A percentile compares a stretch with the other conserved stretches of the same genome.
Conservation (phyloP, 1,140 invertebrate genomes). For the Drosophila equinoxialis region DNA sequence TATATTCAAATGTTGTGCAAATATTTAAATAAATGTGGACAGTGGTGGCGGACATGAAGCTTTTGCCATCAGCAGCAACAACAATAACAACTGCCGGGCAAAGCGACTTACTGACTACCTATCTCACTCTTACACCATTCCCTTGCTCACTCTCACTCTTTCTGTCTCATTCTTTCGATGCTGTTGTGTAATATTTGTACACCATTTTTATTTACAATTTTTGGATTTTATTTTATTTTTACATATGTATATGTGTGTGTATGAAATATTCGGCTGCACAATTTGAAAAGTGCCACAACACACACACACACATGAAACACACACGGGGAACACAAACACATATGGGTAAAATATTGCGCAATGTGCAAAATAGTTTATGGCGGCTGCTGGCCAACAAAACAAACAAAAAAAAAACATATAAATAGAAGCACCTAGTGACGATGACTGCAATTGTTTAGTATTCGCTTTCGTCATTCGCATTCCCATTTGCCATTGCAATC, state of each 20-base stretch:
- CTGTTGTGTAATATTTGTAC: constrained; percentile 57
- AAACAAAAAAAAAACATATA: constrained; percentile 20
- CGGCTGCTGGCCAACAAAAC: constrained; percentile 51
- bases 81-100: neutral
- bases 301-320: constrained; percentile 17
- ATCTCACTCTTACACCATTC: constrained; percentile 2
- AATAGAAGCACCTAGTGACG: constrained; percentile 35
- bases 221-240: constrained; percentile 50
- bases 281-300: constrained; percentile 69
- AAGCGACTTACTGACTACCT: constrained; percentile 13
- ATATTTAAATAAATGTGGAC: constrained; percentile 76
- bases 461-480: constrained; percentile 34
- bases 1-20: constrained; percentile 75
- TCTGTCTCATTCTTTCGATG: constrained; percentile 37
- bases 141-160: neutral
- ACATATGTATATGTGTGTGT: constrained; percentile 49
- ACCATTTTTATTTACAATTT: constrained; percentile 73
- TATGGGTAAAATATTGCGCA: constrained; percentile 72
- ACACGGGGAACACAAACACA: constrained; percentile 17
- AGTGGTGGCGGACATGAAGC: constrained; percentile 53
- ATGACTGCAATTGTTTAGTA: constrained; percentile 47
- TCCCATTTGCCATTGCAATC: neutral
- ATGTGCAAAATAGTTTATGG: constrained; percentile 79
- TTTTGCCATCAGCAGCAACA: constrained; percentile 18
- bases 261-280: constrained; percentile 59